These are phyloP conservation scores for Ageneiosus marmoratus DNA, from an alignment of 2,113 vertebrate species.

Conservation along the genomic window DNA sequence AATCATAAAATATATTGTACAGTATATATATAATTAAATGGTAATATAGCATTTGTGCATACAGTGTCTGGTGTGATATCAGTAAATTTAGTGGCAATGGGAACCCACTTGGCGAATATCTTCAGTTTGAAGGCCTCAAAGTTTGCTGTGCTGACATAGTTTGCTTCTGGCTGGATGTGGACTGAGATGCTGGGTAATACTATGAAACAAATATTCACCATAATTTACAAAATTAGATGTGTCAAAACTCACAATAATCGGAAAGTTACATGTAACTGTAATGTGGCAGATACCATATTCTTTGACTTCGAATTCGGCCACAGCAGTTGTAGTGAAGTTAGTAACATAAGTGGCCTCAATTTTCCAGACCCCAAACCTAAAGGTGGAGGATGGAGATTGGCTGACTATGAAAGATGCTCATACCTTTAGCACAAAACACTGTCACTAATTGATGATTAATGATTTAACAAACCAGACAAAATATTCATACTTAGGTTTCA, in stretches of 20 bases:
- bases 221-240: background rate
- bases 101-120: constrained; percentile 66
- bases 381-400: constrained; percentile 4
- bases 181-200: constrained; percentile 75
- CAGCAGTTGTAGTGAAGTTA: constrained; percentile 76
- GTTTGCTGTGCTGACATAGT: constrained; percentile 60
- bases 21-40: background rate
- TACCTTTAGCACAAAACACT: background rate
- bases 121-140: constrained; percentile 63
- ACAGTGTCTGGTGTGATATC: background rate
- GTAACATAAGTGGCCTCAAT: constrained; percentile 84
- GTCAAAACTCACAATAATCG: too few species aligned
- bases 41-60: background rate
- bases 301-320: constrained; percentile 84
- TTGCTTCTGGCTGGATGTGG: constrained; percentile 58
- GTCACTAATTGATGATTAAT: background rate
- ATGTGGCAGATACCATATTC: constrained; percentile 83
- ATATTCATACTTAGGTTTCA: constrained; percentile 83
- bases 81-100: background rate
- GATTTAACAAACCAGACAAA: background rate
- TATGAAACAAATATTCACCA: constrained; percentile 35
- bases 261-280: background rate
- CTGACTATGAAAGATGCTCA: background rate
- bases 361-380: constrained; percentile 85
- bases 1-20: background rate